Evolutionary conservation across 2,797 vertebrate genomes (phyloP), one percentile per base, ranked within the genome.

Genomic region (Chelon auratus): DNA sequence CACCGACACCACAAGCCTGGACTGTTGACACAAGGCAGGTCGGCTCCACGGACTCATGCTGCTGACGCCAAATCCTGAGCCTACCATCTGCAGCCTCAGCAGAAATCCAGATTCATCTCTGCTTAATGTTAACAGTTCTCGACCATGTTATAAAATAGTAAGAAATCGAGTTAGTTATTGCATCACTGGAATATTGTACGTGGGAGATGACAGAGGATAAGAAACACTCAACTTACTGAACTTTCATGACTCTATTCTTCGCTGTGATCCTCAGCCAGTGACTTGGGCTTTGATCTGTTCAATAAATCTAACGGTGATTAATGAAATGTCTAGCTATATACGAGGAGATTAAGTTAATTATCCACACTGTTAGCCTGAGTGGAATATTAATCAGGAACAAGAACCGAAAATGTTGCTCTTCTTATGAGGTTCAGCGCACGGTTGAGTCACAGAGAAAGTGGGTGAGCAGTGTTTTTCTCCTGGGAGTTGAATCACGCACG

Each of bases 391-490:
- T 84, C 79, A 84, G 51, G 48, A 59, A 37, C 59, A 52, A 71
- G 45, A 72, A 79, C 69, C 70, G 63, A 57, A 89, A 62, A 72
- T 62, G 48, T 71, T 77, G 51, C 50, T 65, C 55, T 48, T 58
- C 40, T 69, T 22, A 14, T 26, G 42, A 60, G 42, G 56, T 75
- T 80, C 47, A 37, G 58, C 9, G 33, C 45, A 75, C 1, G 48
- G 61, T 75, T 91, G 82, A 82, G 86, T 90, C 84, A 87, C 68
- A 84, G 84, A 83, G 65, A 78, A 82, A 85, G 85, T 81, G 84
- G 78, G 83, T 85, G 76, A 87, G 85, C 84, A 60, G 55, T 75
- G 75, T 82, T 87, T 50, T 82, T 87, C 85, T 89, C 77, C 33
- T 12, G 57, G 80, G 87, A 73, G 61, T 81, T 91, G 77, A 87